phyloP scores from a whole-genome alignment of 2,888 invertebrate species.

The Pterostichus madidus region DNA sequence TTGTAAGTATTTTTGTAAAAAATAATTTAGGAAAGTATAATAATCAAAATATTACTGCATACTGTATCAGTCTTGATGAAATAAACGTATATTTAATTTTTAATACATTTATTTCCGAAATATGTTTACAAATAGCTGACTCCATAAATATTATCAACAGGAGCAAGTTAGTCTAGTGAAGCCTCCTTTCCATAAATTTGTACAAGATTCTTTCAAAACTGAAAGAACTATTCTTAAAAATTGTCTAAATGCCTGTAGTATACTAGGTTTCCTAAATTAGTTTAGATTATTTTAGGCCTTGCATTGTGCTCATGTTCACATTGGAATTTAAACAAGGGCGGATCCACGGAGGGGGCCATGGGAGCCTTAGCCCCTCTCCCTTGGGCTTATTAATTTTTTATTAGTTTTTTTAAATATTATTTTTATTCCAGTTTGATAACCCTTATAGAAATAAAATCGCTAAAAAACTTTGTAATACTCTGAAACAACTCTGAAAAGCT shows the following conservation, averaged over 20 bases:
- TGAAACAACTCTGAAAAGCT: no score
- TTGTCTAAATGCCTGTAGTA: conserved; percentile 3
- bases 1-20: no score
- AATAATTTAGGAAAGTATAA: no score
- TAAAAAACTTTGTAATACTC: no score
- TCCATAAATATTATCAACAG: neutral
- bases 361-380: no score
- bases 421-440: no score
- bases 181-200: conserved; percentile 15
- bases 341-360: no score
- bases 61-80: no score
- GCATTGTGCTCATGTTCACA: neutral
- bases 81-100: neutral
- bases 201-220: conserved; percentile 7
- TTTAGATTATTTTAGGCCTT: conserved; percentile 19
- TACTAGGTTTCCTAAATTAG: conserved; percentile 10
- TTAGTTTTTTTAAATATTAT: no score
- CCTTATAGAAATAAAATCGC: no score
- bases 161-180: neutral
- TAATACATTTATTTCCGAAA: conserved; percentile 58
- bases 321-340: conserved; percentile 1
- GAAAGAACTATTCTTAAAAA: conserved; percentile 6
- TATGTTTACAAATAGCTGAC: conserved; percentile 15
- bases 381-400: no score
- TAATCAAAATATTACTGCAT: no score